phyloP scores from a whole-genome alignment of 1,140 invertebrate genomes.

The Drosophila insularis region DNA sequence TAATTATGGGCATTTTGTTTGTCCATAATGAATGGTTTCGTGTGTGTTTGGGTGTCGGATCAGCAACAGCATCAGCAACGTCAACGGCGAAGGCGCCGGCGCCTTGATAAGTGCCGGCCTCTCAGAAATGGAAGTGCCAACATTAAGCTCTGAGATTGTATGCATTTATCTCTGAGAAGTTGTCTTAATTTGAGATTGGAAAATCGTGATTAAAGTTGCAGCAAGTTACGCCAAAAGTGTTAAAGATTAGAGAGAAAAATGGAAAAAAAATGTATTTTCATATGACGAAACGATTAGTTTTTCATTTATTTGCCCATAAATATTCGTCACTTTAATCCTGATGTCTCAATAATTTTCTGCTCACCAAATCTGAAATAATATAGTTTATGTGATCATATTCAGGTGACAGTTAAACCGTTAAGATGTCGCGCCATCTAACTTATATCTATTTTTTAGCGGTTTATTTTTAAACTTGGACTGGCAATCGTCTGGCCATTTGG shows the following conservation, averaged over 20 bases:
- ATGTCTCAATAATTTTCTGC: conserved; percentile 35
- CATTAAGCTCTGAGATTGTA: conserved; percentile 58
- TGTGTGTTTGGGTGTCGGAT: conserved; percentile 46
- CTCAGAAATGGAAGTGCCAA: conserved; percentile 55
- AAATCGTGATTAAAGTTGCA: conserved; percentile 30
- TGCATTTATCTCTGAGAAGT: conserved; percentile 53
- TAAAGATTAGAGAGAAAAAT: background rate
- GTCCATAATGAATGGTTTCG: conserved; percentile 64
- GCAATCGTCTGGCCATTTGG: conserved; percentile 39
- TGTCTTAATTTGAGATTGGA: conserved; percentile 39
- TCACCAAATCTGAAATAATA: conserved; percentile 24
- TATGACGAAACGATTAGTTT: background rate
- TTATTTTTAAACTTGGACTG: conserved; percentile 31
- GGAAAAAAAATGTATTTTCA: background rate
- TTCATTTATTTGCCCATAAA: background rate
- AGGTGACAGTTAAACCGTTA: conserved; percentile 44
- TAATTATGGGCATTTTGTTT: conserved; percentile 76
- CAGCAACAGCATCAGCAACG: conserved; percentile 35
- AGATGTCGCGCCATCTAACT: conserved; percentile 45
- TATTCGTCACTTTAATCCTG: conserved; percentile 26
- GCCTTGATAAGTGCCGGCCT: conserved; percentile 58
- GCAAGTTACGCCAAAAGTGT: background rate
- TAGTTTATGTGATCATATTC: conserved; percentile 43
- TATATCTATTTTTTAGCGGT: conserved; percentile 37
- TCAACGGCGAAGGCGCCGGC: background rate